Evolutionary conservation across 2,888 invertebrate genomes (phyloP).

Genomic region (Heliconius hortense): DNA sequence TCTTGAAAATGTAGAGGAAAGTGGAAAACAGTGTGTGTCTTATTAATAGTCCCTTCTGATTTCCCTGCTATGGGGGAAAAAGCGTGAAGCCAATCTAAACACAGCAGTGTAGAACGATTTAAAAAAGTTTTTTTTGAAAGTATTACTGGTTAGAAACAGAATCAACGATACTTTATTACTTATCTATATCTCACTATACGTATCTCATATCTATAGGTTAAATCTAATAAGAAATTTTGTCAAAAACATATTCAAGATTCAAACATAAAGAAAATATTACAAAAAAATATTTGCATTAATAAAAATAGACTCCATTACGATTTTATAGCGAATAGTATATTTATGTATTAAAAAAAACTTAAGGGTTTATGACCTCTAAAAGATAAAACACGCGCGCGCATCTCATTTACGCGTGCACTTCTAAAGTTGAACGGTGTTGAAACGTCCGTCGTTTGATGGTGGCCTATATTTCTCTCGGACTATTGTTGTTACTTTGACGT

Average conservation of each 20-base stretch:
- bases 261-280: neutral
- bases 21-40: no score
- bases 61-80: no score
- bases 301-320: slow-evolving; percentile 6
- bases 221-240: neutral
- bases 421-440: slow-evolving; percentile 19
- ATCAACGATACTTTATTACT: neutral
- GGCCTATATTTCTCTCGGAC: slow-evolving; percentile 13
- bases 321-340: neutral
- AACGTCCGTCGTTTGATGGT: slow-evolving; percentile 20
- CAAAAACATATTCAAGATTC: neutral
- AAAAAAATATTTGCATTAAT: neutral
- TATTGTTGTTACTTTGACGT: slow-evolving; percentile 4
- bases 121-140: neutral
- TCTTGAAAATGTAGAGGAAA: no score
- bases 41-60: no score
- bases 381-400: slow-evolving; percentile 15
- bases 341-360: neutral
- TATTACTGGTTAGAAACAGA: neutral
- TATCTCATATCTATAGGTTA: no score
- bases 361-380: slow-evolving; percentile 14
- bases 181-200: no score
- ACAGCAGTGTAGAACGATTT: no score
- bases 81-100: no score
- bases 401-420: slow-evolving; percentile 22